These are phyloP conservation scores for Chamaea fasciata DNA, from an alignment of 2,113 vertebrate genomes.

Conservation along the genomic window DNA sequence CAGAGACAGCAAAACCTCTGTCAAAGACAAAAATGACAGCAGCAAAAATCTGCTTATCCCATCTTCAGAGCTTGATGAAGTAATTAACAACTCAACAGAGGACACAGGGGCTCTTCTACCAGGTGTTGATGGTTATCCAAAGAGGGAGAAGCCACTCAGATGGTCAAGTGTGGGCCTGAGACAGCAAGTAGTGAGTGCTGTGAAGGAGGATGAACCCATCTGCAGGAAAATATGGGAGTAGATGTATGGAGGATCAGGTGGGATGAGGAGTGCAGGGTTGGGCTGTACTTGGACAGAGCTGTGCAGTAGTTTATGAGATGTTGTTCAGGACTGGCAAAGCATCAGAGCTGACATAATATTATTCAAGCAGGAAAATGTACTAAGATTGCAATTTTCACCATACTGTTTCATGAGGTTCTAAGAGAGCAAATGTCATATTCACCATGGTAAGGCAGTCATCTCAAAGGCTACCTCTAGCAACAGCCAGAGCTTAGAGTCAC, in stretches of 20 bases:
- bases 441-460: not conserved
- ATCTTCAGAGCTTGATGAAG: not conserved
- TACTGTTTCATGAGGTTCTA: not conserved
- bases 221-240: not conserved
- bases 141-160: not conserved
- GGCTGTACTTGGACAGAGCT: not conserved
- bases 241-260: not conserved
- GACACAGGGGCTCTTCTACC: not conserved
- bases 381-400: not conserved
- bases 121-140: not conserved
- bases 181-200: not conserved
- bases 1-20: not conserved
- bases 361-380: not conserved
- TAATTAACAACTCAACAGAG: not conserved
- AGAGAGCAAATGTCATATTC: not conserved
- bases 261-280: not conserved
- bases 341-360: not conserved
- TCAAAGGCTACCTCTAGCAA: not conserved
- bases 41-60: not conserved
- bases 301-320: not conserved
- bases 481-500: not conserved
- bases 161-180: not conserved
- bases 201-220: not conserved
- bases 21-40: not conserved
- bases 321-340: not conserved